Evolutionary conservation across 92 coral and sea anemone genomes (phyloP), one percentile per base, ranked within the genome.

Genomic region (Nematostella vectensis): DNA sequence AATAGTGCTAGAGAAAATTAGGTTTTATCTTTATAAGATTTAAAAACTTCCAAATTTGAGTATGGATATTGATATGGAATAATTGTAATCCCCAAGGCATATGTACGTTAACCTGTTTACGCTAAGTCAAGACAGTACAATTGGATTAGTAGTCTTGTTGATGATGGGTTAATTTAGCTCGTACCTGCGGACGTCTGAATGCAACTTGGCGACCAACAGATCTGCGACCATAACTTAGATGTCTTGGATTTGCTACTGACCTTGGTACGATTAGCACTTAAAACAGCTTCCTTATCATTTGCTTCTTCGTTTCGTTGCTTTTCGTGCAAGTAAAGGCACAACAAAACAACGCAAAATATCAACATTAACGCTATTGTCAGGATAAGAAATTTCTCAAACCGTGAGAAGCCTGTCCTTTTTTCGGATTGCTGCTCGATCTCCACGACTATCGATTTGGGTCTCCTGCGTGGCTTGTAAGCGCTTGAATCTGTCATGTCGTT

Each of bases 271-370:
- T 56, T 16, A 22, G 31, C 39, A 20, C 52, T 29, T 1, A 21
- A 54, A 25, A 16, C 1, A 18, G 19, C 18, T 24, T 39, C 58
- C 31, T 2, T 33, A 12, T 29, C 30, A 20, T 38, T 43, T 1
- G 40, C 18, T 15, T 60, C 29, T 15, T 61, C 44, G 47, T 31
- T 74, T 25, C 28, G 51, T 18, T 57, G 25, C 54, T 69, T 54
- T 42, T 76, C 83, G 25, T 39, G 58, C 57, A 83, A 63, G 65
- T 78, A 83, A 51, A 83, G 67, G 50, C 68, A 66, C 30, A 83
- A 17, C 54, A 83, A 25, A 26, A 83, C 68, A 27, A 78, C 49
- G 45, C 81, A 83, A 55, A 67, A 61, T 17, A 68, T 48, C 30
- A 83, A 31, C 81, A 83, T 63, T 19, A 73, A 55, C 2, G 79